These are phyloP conservation scores for Drosophila merina DNA, from an alignment of 2,888 invertebrate species.

Conservation along the genomic window DNA sequence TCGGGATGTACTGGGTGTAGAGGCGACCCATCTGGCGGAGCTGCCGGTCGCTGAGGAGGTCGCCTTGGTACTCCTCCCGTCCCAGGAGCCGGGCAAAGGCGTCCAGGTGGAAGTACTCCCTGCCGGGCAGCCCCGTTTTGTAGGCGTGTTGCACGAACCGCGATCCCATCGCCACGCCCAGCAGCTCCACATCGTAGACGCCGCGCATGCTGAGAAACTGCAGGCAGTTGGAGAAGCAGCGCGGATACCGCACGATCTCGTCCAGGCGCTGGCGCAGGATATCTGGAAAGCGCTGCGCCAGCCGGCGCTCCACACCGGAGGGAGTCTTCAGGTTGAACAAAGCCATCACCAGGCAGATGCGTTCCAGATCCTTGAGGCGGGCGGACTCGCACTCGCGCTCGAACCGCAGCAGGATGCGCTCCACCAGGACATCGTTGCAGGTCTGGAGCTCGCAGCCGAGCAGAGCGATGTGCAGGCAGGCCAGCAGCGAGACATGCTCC, in stretches of 20 bases:
- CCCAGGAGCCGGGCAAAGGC: constrained; percentile 84
- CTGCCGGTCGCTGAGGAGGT: constrained; percentile 85
- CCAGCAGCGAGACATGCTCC: constrained; percentile 86
- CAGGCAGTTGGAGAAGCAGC: constrained; percentile 86
- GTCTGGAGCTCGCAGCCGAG: constrained; percentile 86
- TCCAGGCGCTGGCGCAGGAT: constrained; percentile 85
- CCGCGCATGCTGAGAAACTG: constrained; percentile 86
- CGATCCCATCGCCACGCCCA: constrained; percentile 85
- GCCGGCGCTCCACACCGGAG: constrained; percentile 84
- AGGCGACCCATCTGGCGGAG: constrained; percentile 86
- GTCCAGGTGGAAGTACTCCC: constrained; percentile 88
- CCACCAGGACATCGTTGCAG: constrained; percentile 84
- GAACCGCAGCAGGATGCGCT: constrained; percentile 85
- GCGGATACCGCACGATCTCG: constrained; percentile 87
- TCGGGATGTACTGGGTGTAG: constrained; percentile 86
- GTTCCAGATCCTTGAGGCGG: constrained; percentile 91
- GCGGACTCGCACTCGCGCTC: constrained; percentile 84
- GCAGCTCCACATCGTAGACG: constrained; percentile 86
- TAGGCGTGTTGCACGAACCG: constrained; percentile 86
- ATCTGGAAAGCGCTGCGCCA: constrained; percentile 84
- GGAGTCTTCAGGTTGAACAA: constrained; percentile 86
- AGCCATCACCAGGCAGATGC: constrained; percentile 87
- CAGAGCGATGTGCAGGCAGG: constrained; percentile 88
- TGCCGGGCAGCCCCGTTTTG: constrained; percentile 85
- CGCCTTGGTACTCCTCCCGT: constrained; percentile 84